phyloP scores from a whole-genome alignment of 2,888 invertebrate species.

The Cosmia trapezina region DNA sequence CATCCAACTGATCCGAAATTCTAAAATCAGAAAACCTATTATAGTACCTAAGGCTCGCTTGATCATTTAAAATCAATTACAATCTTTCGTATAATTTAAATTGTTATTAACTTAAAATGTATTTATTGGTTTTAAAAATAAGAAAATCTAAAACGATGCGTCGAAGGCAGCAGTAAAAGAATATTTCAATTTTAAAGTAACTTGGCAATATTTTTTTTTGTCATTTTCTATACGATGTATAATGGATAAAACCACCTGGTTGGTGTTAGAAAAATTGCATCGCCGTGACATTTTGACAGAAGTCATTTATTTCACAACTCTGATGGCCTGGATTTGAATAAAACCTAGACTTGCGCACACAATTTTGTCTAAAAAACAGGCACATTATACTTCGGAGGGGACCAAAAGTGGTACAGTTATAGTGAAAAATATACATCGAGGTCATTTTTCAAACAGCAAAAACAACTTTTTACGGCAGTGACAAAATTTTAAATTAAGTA shows the following conservation, averaged over 20 bases:
- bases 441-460: constrained; percentile 69
- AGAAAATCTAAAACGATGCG: constrained; percentile 50
- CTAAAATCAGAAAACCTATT: background rate
- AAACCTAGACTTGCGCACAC: constrained; percentile 76
- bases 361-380: constrained; percentile 69
- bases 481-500: constrained; percentile 43
- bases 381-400: constrained; percentile 59
- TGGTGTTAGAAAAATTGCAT: constrained; percentile 86
- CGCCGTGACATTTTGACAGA: constrained; percentile 83
- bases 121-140: constrained; percentile 59
- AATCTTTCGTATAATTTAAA: constrained; percentile 43
- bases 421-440: constrained; percentile 66
- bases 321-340: constrained; percentile 81
- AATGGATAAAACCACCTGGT: constrained; percentile 88
- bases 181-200: constrained; percentile 70
- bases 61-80: constrained; percentile 3
- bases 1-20: too few species aligned
- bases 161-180: constrained; percentile 60
- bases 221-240: constrained; percentile 81
- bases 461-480: constrained; percentile 61
- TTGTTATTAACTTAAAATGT: constrained; percentile 43
- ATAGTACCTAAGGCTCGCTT: background rate
- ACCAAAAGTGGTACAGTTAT: constrained; percentile 63
- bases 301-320: constrained; percentile 81
- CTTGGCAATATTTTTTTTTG: constrained; percentile 69